These are phyloP conservation scores for Standfussiana lucernea DNA, from an alignment of 2,888 invertebrate genomes.

Conservation along the genomic window DNA sequence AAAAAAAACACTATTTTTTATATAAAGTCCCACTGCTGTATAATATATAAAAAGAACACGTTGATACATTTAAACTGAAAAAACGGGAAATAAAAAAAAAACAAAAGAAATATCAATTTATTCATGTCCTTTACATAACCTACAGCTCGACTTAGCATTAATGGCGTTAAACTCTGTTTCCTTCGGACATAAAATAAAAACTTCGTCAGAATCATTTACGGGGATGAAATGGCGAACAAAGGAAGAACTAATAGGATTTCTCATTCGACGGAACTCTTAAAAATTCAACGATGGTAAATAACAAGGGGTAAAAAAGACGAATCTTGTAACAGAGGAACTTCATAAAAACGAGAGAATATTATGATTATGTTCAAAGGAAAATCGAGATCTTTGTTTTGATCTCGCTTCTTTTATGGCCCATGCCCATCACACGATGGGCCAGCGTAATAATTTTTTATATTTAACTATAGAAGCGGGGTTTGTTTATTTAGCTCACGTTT, in stretches of 20 bases:
- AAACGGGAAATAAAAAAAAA: background rate
- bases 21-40: too few species aligned
- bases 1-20: too few species aligned
- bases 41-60: too few species aligned
- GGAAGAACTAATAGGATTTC: conserved; percentile 19
- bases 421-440: conserved; percentile 28
- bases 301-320: conserved; percentile 14
- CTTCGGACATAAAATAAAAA: conserved; percentile 4
- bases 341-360: conserved; percentile 40
- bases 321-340: conserved; percentile 18
- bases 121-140: background rate
- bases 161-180: background rate
- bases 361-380: conserved; percentile 47
- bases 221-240: conserved; percentile 31
- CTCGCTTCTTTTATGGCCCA: conserved; percentile 29
- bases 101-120: background rate
- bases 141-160: background rate
- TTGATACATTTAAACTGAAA: background rate
- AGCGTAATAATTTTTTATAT: conserved; percentile 47
- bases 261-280: conserved; percentile 23
- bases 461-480: conserved; percentile 32
- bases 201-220: conserved; percentile 22
- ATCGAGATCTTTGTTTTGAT: conserved; percentile 40
- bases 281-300: conserved; percentile 22
- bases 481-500: conserved; percentile 61